Conservation (phyloP, 2,113 vertebrate species). For the Micronycteris hirsuta region DNA sequence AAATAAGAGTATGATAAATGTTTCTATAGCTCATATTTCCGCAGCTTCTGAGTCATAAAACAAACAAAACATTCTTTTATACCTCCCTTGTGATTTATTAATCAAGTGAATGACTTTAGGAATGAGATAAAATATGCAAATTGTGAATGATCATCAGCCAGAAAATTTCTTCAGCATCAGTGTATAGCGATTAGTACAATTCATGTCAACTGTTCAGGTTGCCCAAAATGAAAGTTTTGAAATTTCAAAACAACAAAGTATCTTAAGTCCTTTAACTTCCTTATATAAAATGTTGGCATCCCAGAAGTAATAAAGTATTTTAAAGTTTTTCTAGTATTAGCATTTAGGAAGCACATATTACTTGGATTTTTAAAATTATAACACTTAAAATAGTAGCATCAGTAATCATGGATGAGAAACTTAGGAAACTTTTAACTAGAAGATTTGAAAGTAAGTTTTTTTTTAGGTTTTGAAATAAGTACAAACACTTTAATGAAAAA, state of each 20-base stretch:
- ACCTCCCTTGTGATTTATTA: not conserved
- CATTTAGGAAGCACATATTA: not conserved
- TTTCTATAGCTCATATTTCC: not conserved
- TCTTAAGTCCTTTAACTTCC: not conserved
- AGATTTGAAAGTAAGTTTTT: not conserved
- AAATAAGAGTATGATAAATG: not conserved
- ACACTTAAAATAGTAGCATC: not conserved
- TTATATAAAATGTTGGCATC: not conserved
- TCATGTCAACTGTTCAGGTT: not conserved
- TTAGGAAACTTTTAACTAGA: not conserved
- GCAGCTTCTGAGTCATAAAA: not conserved
- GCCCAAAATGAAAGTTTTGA: not conserved
- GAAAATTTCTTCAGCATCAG: not conserved
- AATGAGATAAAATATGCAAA: not conserved
- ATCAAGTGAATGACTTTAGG: not conserved
- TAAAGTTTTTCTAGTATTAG: constrained; percentile 1
- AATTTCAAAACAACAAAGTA: not conserved
- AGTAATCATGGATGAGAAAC: not conserved
- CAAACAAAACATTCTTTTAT: constrained; percentile 4
- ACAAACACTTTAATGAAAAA: constrained; percentile 31
- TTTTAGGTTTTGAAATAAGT: constrained; percentile 15
- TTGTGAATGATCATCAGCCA: not conserved
- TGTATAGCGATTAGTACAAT: not conserved
- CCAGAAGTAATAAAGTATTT: not conserved
- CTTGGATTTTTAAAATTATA: not conserved